Evolutionary conservation across 2,888 invertebrate genomes (phyloP), one percentile per base, ranked within the genome.

Genomic region (Drosophila hawaiiensis): DNA sequence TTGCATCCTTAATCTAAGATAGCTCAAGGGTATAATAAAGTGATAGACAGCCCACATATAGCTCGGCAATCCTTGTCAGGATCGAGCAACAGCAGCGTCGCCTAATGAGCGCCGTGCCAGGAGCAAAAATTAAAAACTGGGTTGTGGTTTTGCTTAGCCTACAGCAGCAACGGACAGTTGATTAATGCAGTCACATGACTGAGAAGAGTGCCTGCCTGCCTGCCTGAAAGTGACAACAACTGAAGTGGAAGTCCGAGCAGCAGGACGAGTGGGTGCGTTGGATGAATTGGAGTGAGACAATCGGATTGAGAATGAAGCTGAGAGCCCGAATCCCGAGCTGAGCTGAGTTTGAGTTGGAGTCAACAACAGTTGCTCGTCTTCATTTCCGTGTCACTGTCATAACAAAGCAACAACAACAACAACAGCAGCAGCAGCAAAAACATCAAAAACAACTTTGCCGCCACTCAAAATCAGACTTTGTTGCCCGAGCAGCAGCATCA

Each of bases 311-410:
- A 33, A 28, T 33, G 7, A 16, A 31, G 14, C 1, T 33, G 28
- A 12, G 14, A 47, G 47, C 47, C 14, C 14, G 35, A 35, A 35
- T 14, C 1, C 4, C 4, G 31, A 12, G 54, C 12, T 49, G 53
- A 41, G 29, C 54, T 39, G 33, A 22, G 52, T 50, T 49, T 63
- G 60, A 61, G 64, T 52, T 22, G 19, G 31, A 66, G 65, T 68
- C 80, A 68, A 50, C 61, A 68, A 55, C 68, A 80, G 63, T 54
- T n/a, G 54, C 61, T 49, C 64, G 43, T 52, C 73, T 74, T 74
- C 82, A 72, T 76, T 83, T 78, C 59, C 84, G 75, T 89, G 88
- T 80, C 89, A 89, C 85, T 90, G 90, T 86, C 90, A 90, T 69
- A 69, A 77, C 56, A 50, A 56, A 55, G 6, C 37, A 55, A 28